These are phyloP conservation scores for Chauna torquata DNA, from an alignment of 2,113 vertebrate genomes.

Conservation along the genomic window DNA sequence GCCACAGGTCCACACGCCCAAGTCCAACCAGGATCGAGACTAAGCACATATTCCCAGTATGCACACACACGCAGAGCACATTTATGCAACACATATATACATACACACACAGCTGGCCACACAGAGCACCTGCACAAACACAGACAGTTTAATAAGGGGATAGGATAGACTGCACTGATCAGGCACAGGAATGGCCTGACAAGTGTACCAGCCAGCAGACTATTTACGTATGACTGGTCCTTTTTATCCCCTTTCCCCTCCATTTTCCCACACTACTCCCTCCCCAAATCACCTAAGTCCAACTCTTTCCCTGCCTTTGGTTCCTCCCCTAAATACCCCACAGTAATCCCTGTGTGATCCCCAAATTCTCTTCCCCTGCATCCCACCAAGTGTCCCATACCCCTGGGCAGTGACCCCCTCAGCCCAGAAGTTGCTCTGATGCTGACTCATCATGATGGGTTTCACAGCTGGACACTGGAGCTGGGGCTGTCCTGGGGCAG, in stretches of 20 bases:
- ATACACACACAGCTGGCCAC: neutral
- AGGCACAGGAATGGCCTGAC: neutral
- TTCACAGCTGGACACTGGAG: neutral
- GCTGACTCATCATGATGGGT: neutral
- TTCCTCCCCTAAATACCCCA: neutral
- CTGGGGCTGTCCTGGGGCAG: neutral
- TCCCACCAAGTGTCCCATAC: neutral
- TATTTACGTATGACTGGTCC: too few relatives aligned
- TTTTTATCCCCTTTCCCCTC: neutral
- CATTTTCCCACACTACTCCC: neutral
- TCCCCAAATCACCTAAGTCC: neutral
- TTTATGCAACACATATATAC: accelerated
- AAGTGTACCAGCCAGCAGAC: neutral
- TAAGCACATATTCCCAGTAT: neutral
- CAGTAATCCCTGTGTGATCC: neutral
- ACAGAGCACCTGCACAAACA: neutral
- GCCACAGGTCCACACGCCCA: neutral
- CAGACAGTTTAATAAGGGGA: neutral
- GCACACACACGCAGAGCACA: accelerated
- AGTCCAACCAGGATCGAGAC: accelerated
- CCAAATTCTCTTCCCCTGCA: neutral
- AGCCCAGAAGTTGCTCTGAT: neutral
- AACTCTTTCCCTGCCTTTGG: neutral
- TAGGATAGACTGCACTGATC: neutral
- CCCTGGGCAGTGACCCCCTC: neutral